phyloP scores from a whole-genome alignment of 2,888 invertebrate genomes.

The Falcaria lacertinaria region DNA sequence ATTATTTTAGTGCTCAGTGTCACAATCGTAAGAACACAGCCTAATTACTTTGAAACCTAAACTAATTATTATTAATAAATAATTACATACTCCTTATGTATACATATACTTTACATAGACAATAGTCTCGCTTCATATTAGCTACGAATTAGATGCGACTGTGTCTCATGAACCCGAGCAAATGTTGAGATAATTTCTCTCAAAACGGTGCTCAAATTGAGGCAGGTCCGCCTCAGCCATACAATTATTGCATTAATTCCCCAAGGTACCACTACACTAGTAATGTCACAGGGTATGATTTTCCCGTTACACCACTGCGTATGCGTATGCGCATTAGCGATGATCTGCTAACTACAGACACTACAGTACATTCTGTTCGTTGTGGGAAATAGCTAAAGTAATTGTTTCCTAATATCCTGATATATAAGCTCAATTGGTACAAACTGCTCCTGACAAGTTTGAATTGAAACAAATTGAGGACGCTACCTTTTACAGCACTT shows the following conservation, averaged over 20 bases:
- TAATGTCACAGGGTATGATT: too few species aligned
- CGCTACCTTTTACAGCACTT: slow-evolving; percentile 19
- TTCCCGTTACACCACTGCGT: too few species aligned
- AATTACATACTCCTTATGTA: slow-evolving; percentile 34
- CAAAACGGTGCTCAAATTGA: too few species aligned
- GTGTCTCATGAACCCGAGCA: too few species aligned
- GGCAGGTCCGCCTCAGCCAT: too few species aligned
- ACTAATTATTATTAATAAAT: slow-evolving; percentile 40
- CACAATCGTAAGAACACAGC: slow-evolving; percentile 21
- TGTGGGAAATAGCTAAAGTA: slow-evolving; percentile 7
- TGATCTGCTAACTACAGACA: too few species aligned
- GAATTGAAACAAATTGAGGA: slow-evolving; percentile 62
- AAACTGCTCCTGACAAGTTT: slow-evolving; percentile 32
- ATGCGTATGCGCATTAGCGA: too few species aligned
- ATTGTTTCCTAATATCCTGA: slow-evolving; percentile 34
- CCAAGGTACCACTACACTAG: too few species aligned
- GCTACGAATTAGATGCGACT: slow-evolving; percentile 4
- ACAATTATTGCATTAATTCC: too few species aligned
- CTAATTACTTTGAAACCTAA: slow-evolving; percentile 42
- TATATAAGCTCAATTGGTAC: slow-evolving; percentile 44
- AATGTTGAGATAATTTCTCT: too few species aligned
- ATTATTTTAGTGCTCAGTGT: not conserved
- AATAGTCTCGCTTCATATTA: slow-evolving; percentile 39
- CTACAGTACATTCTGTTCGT: too few species aligned
- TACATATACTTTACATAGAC: slow-evolving; percentile 63